A percentile compares a stretch with the other conserved stretches of the same genome.
Conservation (phyloP, 1,140 invertebrate species). For the Drosophila burlai region DNA sequence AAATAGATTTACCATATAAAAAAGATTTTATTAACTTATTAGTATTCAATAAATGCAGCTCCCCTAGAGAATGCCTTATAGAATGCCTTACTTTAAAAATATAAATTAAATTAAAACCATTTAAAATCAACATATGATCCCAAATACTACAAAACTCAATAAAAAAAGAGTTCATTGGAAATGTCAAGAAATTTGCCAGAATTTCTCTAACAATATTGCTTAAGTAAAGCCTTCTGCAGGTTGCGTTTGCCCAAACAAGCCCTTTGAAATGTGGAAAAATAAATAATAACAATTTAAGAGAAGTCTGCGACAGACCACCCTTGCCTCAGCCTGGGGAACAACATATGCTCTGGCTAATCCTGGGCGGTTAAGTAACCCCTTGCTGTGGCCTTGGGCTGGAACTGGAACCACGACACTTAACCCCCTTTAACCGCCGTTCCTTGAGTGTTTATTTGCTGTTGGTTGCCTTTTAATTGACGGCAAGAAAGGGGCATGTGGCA, state of each 20-base stretch:
- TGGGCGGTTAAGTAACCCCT: slow-evolving; percentile 76
- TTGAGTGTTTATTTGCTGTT: slow-evolving; percentile 41
- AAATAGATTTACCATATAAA: no score
- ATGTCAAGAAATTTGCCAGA: neutral
- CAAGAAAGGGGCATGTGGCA: slow-evolving; percentile 69
- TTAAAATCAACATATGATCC: no score
- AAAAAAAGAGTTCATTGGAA: neutral
- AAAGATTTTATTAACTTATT: no score
- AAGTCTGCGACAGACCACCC: slow-evolving; percentile 62
- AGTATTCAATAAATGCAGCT: no score
- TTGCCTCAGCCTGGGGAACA: slow-evolving; percentile 30
- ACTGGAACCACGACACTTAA: slow-evolving; percentile 9
- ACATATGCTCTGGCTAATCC: slow-evolving; percentile 66
- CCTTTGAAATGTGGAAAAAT: slow-evolving; percentile 27
- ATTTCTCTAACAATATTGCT: neutral
- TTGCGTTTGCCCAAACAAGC: neutral
- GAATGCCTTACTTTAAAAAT: no score
- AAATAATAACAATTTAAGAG: slow-evolving; percentile 73
- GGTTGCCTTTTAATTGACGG: slow-evolving; percentile 67
- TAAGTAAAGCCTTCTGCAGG: neutral
- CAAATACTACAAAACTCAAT: no score
- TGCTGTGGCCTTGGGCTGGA: slow-evolving; percentile 37
- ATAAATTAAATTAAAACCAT: no score
- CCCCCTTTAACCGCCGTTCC: slow-evolving; percentile 52
- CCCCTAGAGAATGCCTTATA: no score